Conservation (phyloP, 2,113 vertebrate species). For the Corythoichthys haematopterus region DNA sequence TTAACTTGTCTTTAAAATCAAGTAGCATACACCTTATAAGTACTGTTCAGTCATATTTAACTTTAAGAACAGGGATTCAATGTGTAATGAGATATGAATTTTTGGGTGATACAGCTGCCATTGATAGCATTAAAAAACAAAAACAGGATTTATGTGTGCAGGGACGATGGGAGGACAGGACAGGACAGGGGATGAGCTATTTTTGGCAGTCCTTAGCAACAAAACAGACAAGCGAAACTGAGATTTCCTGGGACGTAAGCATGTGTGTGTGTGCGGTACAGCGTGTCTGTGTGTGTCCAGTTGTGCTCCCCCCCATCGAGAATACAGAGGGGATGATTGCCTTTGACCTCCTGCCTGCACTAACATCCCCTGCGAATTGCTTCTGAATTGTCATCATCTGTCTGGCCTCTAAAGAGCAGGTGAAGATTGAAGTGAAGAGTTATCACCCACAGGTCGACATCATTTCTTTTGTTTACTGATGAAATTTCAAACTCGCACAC, state of each 20-base stretch:
- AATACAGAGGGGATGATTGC: constrained; percentile 59
- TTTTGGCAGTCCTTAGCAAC: constrained; percentile 46
- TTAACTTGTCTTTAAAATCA: no score
- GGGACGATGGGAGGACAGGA: no score
- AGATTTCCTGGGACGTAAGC: constrained; percentile 32
- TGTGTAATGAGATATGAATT: no score
- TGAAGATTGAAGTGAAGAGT: constrained; percentile 26
- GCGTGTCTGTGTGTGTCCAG: constrained; percentile 32
- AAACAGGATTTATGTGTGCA: constrained; percentile 34
- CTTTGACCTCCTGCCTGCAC: constrained; percentile 66
- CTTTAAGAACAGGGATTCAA: no score
- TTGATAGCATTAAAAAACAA: neutral
- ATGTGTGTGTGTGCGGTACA: constrained; percentile 28
- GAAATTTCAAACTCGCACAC: constrained; percentile 45
- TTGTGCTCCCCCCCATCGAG: constrained; percentile 45
- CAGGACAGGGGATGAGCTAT: constrained; percentile 39
- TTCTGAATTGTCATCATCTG: constrained; percentile 68
- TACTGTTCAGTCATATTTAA: no score
- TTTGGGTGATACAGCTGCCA: no score
- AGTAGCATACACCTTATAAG: no score
- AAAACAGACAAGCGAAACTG: constrained; percentile 54
- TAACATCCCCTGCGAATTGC: constrained; percentile 61
- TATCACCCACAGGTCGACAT: constrained; percentile 35
- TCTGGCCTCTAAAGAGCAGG: constrained; percentile 53
- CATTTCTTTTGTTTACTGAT: constrained; percentile 47